These are phyloP conservation scores for Drymodes brunneopygia DNA, from an alignment of 2,113 vertebrate species.

Conservation along the genomic window DNA sequence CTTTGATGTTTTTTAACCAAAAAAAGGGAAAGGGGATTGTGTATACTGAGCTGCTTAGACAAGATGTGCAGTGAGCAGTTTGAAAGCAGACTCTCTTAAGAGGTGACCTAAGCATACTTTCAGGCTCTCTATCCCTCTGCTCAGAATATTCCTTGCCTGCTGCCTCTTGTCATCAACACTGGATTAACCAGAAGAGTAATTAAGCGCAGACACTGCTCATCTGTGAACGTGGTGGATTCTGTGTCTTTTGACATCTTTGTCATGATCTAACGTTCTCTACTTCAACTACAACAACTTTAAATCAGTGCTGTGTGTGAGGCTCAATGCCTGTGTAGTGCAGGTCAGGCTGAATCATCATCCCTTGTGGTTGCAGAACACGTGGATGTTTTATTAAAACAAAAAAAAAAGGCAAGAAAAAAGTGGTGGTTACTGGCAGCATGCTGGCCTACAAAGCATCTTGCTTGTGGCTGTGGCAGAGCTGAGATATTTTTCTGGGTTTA, in stretches of 20 bases:
- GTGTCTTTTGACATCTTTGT: not conserved
- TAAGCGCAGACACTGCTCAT: not conserved
- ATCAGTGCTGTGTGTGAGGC: not conserved
- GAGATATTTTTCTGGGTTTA: not conserved
- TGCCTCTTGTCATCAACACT: not conserved
- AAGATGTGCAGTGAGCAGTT: not conserved
- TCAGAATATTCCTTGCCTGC: not conserved
- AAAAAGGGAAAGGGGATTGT: not conserved
- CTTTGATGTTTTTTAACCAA: not conserved
- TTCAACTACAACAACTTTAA: not conserved
- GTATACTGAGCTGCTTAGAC: not conserved
- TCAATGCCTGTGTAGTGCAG: not conserved
- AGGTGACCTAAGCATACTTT: not conserved
- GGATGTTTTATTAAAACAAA: not conserved
- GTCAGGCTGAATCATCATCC: conserved; percentile 25
- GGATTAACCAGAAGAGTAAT: not conserved
- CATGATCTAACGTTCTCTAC: not conserved
- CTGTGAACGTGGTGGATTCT: not conserved
- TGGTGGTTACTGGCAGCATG: not conserved
- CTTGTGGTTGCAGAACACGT: not conserved
- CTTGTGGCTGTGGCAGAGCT: not conserved
- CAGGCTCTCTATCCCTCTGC: not conserved
- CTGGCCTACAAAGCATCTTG: not conserved
- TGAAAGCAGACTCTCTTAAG: not conserved
- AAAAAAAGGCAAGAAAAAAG: not conserved